Conservation (phyloP, 2,113 vertebrate species). For the Onychostoma macrolepis region DNA sequence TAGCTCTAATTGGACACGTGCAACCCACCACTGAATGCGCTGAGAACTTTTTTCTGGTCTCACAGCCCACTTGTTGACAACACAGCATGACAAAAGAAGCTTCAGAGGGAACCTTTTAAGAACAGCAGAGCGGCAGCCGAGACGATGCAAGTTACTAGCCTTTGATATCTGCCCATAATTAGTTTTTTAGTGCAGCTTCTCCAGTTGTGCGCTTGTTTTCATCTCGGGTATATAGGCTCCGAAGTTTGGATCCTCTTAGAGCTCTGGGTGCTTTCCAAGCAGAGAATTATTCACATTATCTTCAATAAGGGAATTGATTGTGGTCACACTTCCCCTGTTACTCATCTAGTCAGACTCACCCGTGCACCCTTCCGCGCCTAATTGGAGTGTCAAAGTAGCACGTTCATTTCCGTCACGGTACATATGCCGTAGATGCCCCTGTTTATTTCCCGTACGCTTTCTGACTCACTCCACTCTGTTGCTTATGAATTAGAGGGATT, state of each 20-base stretch:
- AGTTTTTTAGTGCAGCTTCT: constrained; percentile 19
- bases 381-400: constrained; percentile 14
- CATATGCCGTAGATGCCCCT: constrained; percentile 12
- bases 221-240: constrained; percentile 20
- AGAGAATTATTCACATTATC: constrained; percentile 48
- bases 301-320: constrained; percentile 46
- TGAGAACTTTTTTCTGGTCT: constrained; percentile 1
- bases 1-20: constrained; percentile 33
- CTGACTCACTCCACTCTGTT: constrained; percentile 4
- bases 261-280: constrained; percentile 4
- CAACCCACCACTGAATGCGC: background rate
- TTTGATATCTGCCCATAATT: constrained; percentile 39
- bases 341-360: constrained; percentile 1
- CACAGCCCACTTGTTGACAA: constrained; percentile 24
- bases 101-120: constrained; percentile 27
- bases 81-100: constrained; percentile 34
- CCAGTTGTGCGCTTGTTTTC: constrained; percentile 36
- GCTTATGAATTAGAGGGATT: constrained; percentile 22
- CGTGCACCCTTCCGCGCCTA: background rate
- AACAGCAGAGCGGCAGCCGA: background rate
- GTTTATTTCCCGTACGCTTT: constrained; percentile 27
- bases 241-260: constrained; percentile 35
- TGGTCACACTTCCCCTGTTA: constrained; percentile 12
- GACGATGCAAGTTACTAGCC: constrained; percentile 7
- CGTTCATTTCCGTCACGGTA: constrained; percentile 20